Base-by-base conservation (phyloP, 1,140 invertebrate species). In the Leguminivora glycinivorella region DNA sequence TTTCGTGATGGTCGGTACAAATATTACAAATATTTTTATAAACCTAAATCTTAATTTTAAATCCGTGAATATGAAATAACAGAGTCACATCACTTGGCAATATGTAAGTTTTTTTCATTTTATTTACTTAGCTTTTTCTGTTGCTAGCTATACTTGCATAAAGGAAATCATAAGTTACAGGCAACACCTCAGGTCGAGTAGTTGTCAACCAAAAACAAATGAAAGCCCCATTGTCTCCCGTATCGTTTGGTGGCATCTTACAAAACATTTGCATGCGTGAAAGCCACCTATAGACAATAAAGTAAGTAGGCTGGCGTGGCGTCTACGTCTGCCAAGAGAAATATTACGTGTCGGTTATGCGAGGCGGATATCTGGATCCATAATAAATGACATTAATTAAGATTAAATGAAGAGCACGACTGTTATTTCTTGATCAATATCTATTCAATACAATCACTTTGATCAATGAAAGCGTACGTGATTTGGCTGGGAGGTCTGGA, bases 251-350 rank as follows among this genome's bases (percentile, higher is more conserved):
- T 71, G 29, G 73, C 47, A 72, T 67, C 68, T 68, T 24, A 29
- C 17, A 47, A 70, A 56, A 72, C 58, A 75, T 75, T 72, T 78
- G 43, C 69, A 70, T 67, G 58, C 66, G 73, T 47, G 75, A 75
- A 79, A 79, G 77, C 56, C 56, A 40, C 31, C 58, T 26, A 73
- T 69, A 79, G 22, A 79, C 77, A 77, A 75, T 75, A 68, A 72
- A 34, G 47, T 69, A 17, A 63, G 58, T 31, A 29, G 58, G n/a
- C 56, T 70, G 56, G 63, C 63, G 38, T 52, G 47, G 47, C 19
- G 47, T 22, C 19, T 19, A 52, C 47, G 47, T 10, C 47, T 22
- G 68, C 58, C 56, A 67, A 29, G 63, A 72, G 71, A 67, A 75
- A 70, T 69, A 70, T 76, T 74, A 72, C 68, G 63, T 67, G 70